phyloP scores from a whole-genome alignment of 2,888 invertebrate genomes.

The Hypena proboscidalis region DNA sequence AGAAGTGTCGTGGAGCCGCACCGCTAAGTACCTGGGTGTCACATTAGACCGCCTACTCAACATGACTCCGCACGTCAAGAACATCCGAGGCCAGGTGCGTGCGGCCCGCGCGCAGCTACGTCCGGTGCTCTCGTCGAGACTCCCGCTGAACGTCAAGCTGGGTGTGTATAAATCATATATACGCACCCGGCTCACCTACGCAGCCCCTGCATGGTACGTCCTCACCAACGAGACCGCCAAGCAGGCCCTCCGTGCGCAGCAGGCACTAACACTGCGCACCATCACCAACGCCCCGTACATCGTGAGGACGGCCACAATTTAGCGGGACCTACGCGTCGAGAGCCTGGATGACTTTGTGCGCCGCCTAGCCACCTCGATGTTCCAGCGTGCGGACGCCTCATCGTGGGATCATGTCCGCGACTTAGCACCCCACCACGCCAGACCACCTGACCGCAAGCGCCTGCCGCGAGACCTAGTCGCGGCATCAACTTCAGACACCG shows the following conservation, averaged over 20 bases:
- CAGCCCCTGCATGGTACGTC: neutral
- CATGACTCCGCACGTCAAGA: neutral
- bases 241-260: neutral
- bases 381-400: conserved; percentile 1
- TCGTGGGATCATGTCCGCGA: neutral
- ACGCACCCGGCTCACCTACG: neutral
- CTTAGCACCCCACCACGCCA: neutral
- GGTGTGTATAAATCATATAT: too few relatives aligned
- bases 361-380: neutral
- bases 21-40: neutral
- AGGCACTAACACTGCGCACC: neutral
- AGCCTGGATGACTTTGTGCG: neutral
- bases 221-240: too few relatives aligned
- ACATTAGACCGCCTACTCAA: neutral
- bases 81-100: neutral
- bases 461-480: neutral
- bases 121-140: neutral
- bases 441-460: neutral
- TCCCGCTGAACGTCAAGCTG: too few relatives aligned
- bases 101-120: neutral
- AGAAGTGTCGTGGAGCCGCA: neutral
- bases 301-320: neutral
- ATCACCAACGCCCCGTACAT: neutral
- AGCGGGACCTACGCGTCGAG: neutral
- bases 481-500: too few relatives aligned